phyloP scores from a whole-genome alignment of 2,888 invertebrate genomes.

The Tinea trinotella region DNA sequence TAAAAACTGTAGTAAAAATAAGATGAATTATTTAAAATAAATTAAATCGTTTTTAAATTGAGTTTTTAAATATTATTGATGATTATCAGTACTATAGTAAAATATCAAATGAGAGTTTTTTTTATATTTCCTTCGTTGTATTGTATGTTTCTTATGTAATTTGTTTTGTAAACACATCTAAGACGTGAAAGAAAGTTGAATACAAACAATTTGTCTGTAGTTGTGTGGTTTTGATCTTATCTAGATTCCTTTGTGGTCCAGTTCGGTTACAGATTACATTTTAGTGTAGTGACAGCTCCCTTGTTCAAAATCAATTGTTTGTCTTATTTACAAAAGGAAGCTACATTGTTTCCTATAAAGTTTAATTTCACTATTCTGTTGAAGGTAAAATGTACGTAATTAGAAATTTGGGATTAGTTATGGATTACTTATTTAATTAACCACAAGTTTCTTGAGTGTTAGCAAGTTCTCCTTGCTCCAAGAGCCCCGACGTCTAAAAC shows the following conservation, averaged over 20 bases:
- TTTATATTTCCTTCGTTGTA: slow-evolving; percentile 1
- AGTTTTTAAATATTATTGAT: background rate
- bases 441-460: too few species aligned
- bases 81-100: background rate
- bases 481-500: too few species aligned
- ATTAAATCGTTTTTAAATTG: background rate
- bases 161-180: slow-evolving; percentile 61
- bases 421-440: too few species aligned
- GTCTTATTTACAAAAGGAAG: slow-evolving; percentile 8
- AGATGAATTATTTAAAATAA: background rate
- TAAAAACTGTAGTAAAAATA: too few species aligned
- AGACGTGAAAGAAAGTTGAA: slow-evolving; percentile 41
- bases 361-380: too few species aligned
- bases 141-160: slow-evolving; percentile 16
- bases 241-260: slow-evolving; percentile 43
- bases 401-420: too few species aligned
- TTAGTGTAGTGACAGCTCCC: slow-evolving; percentile 36
- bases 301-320: slow-evolving; percentile 32
- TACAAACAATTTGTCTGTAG: slow-evolving; percentile 56
- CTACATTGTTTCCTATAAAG: slow-evolving; percentile 17
- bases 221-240: slow-evolving; percentile 59
- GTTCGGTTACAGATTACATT: slow-evolving; percentile 41
- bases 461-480: too few species aligned
- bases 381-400: too few species aligned
- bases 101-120: background rate